A percentile compares a stretch with the other conserved stretches of the same genome.
phyloP scores from a whole-genome alignment of 2,888 invertebrate genomes.

The Alviniconcha strummeri region DNA sequence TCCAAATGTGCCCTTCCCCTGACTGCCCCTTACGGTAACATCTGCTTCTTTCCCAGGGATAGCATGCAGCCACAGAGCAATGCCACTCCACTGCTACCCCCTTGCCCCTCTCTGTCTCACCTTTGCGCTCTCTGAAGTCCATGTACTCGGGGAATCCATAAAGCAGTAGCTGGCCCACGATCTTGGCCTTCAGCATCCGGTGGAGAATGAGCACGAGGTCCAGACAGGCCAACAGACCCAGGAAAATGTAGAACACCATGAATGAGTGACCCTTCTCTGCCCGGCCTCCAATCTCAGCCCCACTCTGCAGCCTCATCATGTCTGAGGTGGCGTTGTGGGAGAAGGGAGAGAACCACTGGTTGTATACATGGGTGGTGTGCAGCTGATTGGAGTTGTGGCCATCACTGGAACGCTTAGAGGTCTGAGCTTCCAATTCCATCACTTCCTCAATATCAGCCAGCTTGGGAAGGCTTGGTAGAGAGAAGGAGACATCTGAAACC shows the following conservation, averaged over 20 bases:
- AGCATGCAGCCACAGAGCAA: no score
- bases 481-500: conserved; percentile 49
- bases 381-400: not conserved
- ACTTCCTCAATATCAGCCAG: conserved; percentile 37
- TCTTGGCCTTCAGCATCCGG: conserved; percentile 67
- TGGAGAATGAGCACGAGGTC: conserved; percentile 69
- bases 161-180: conserved; percentile 64
- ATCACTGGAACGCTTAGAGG: conserved; percentile 12
- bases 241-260: conserved; percentile 43
- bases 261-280: not conserved
- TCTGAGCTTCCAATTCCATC: conserved; percentile 29
- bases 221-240: conserved; percentile 61
- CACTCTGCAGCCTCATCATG: not conserved
- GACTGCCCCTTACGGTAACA: no score
- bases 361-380: conserved; percentile 40
- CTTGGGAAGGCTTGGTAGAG: conserved; percentile 49
- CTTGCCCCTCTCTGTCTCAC: conserved; percentile 34
- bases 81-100: no score
- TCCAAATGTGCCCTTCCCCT: no score
- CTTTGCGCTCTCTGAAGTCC: conserved; percentile 64
- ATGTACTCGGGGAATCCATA: conserved; percentile 70
- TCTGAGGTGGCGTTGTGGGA: conserved; percentile 22
- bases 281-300: not conserved
- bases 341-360: conserved; percentile 46
- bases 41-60: no score